Evolutionary conservation across 2,888 invertebrate genomes (phyloP).

Genomic region (Pristionchus maxplancki): DNA sequence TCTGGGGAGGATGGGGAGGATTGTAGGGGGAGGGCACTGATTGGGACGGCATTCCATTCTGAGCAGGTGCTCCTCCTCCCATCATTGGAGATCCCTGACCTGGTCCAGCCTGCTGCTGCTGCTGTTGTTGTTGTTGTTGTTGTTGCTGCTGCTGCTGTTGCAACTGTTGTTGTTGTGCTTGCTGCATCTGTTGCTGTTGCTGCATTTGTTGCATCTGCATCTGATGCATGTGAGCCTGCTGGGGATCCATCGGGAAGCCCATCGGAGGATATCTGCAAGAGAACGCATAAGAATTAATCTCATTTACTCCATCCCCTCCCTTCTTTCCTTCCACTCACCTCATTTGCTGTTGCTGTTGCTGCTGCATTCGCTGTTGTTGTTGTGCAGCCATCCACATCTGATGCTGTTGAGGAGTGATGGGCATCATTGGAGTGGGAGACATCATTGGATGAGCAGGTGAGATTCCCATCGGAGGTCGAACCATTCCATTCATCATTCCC

Average conservation of each 20-base stretch:
- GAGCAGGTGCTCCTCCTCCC: not conserved
- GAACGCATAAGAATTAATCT: not conserved
- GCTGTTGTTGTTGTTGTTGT: not conserved
- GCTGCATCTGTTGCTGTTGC: not conserved
- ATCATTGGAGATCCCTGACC: not conserved
- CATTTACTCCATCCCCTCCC: not conserved
- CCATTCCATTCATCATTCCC: not conserved
- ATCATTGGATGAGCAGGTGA: not conserved
- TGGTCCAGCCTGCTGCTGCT: not conserved
- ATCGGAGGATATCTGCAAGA: not conserved
- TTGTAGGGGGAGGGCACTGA: not conserved
- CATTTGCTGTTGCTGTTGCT: not conserved
- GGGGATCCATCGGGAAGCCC: constrained; percentile 1
- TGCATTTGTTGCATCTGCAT: not conserved
- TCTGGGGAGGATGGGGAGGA: not conserved
- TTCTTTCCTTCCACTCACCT: not conserved
- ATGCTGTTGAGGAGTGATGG: not conserved
- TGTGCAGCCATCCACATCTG: not conserved
- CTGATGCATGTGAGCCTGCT: constrained; percentile 6
- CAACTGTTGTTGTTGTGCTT: not conserved
- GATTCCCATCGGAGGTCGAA: not conserved
- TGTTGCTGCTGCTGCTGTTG: not conserved
- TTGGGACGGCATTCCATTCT: not conserved
- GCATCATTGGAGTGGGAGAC: not conserved
- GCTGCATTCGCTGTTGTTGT: not conserved